These are phyloP conservation scores for Psophia crepitans DNA, from an alignment of 2,113 vertebrate genomes.

Conservation along the genomic window DNA sequence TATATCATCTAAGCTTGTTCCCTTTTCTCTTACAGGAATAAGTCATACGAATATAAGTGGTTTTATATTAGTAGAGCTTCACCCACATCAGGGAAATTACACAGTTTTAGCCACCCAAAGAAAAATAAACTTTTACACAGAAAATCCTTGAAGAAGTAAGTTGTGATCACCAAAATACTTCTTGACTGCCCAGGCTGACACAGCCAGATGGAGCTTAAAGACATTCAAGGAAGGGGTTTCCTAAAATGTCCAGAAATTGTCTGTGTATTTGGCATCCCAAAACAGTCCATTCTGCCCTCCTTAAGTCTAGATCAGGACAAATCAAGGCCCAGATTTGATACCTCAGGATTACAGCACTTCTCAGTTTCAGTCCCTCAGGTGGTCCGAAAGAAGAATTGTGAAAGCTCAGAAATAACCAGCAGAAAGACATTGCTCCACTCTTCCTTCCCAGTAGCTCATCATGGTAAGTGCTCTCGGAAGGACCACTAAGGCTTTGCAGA, in stretches of 20 bases:
- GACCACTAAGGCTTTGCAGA: background rate
- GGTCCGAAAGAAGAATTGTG: background rate
- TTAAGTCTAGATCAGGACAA: background rate
- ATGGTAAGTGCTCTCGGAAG: background rate
- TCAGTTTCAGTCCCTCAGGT: background rate
- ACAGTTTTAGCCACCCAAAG: background rate
- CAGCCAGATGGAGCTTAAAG: background rate
- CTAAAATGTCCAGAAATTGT: background rate
- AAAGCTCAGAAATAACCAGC: background rate
- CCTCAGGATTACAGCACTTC: background rate
- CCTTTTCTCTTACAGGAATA: background rate
- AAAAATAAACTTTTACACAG: background rate
- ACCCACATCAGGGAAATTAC: background rate
- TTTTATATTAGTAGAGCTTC: constrained; percentile 1
- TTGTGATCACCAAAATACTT: background rate
- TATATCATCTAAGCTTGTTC: background rate
- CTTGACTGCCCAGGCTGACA: background rate
- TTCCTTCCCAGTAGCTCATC: background rate
- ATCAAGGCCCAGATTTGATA: background rate
- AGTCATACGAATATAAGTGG: background rate
- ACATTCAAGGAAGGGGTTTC: background rate
- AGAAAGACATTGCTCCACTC: background rate
- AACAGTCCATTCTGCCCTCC: background rate
- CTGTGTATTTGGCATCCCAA: background rate
- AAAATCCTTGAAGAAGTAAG: background rate